Evolutionary conservation across 2,113 vertebrate genomes (phyloP), one percentile per base, ranked within the genome.

Genomic region (Salvelinus namaycush): DNA sequence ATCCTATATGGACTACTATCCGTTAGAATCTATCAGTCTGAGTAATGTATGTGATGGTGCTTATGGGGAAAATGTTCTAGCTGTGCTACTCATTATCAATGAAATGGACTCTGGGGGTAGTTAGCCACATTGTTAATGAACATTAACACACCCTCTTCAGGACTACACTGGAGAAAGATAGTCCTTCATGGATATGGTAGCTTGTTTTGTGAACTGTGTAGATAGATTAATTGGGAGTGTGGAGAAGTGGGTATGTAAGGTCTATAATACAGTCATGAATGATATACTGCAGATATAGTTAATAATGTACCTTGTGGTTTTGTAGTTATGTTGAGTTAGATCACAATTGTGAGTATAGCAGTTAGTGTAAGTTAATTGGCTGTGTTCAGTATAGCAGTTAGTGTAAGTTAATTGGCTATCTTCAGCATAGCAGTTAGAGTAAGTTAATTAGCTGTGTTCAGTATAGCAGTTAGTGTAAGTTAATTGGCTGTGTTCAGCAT

Each of bases 31-130:
- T 57, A 49, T 76, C 34, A 18, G 13, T 76, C 66, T 70, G 48
- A 22, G 34, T n/a, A 62, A 76, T 64, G 54, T 13, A 11, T 68
- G 66, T 59, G 49, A 54, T n/a, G 8, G 24, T 12, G 27, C 12
- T 24, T 57, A 48, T 20, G 7, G 68, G 73, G 78, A 4, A 66
- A 68, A 68, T 66, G 69, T 48, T 57, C 76, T 44, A 74, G 60
- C 67, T 76, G 51, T 64, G 64, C 70, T 80, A 57, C 72, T 86
- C 84, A 74, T 89, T 83, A 82, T 68, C 69, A 71, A 79, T 29
- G 72, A 80, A 74, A 73, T 73, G 83, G 78, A 73, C 85, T 76
- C 57, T 7, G 77, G 81, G 75, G 83, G 80, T 76, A 75, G 82
- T 89, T 86, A 86, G 72, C 60, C 1, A n/a, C 1, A 24, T 51